These are phyloP conservation scores for Dinomys branickii DNA, from an alignment of 2,113 vertebrate species.

Conservation along the genomic window DNA sequence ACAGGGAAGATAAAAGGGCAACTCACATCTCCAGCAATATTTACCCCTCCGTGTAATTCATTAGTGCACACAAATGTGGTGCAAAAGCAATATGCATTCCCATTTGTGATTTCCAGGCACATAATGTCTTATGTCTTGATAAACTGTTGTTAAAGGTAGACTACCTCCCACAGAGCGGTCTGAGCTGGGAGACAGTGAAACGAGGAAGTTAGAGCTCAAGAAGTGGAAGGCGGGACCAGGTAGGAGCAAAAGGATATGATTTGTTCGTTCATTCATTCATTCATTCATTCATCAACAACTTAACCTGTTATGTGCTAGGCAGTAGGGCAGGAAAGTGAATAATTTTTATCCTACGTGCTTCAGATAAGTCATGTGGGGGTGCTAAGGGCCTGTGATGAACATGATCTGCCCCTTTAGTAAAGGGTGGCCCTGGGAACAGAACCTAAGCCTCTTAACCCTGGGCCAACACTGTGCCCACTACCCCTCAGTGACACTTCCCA, in stretches of 20 bases:
- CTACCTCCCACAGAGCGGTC: neutral
- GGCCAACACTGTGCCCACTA: neutral
- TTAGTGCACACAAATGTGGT: constrained; percentile 61
- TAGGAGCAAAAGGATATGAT: neutral
- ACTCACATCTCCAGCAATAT: constrained; percentile 71
- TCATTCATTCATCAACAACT: neutral
- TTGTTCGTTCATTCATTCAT: neutral
- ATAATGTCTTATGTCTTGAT: constrained; percentile 39
- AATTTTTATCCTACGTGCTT: neutral
- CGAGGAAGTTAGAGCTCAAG: neutral
- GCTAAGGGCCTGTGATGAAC: neutral
- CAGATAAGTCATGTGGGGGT: too few species aligned
- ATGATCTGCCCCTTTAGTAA: neutral
- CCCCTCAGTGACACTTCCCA: neutral
- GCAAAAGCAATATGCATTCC: constrained; percentile 39
- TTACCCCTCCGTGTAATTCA: constrained; percentile 76
- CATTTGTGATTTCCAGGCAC: constrained; percentile 61
- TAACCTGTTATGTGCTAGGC: neutral
- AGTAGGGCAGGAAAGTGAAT: neutral
- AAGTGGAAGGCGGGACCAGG: neutral
- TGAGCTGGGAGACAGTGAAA: neutral
- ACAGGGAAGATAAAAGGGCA: constrained; percentile 71
- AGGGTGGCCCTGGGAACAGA: neutral
- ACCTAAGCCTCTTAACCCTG: neutral
- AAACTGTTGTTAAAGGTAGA: neutral